Evolutionary conservation across 2,888 invertebrate genomes (phyloP), one percentile per base, ranked within the genome.

Genomic region (Acheta domesticus): DNA sequence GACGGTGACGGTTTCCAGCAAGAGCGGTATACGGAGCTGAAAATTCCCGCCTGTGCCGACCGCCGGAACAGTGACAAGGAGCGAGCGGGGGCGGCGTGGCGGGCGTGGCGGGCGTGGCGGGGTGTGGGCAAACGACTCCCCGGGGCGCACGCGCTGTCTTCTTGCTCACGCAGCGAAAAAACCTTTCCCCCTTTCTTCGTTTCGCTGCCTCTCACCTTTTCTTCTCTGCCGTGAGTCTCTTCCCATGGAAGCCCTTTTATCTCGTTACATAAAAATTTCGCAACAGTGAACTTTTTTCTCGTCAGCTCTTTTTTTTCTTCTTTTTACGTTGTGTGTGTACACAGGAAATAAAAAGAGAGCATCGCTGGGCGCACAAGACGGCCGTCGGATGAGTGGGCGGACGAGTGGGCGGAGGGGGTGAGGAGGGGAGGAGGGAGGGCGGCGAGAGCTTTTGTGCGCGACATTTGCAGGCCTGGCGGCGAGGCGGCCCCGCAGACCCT

Each of bases 211-310:
- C 48, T 78, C 48, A 75, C 78, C 78, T 76, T 73, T 77, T 77
- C 50, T 50, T 21, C 77, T 1, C 77, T 49, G 20, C 62, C 62
- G n/a, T 62, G 62, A 62, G n/a, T 14, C 62, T 62, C 62, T 62
- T 16, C 62, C 62, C n/a, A 62, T 62, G 62, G 76, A 76, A 76
- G 23, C 36, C 16, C 74, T 78, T 78, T 81, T 79, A 81, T 81
- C 81, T 81, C 78, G 79, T 79, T 78, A 81, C 62, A 62, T 79
- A 81, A 81, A 81, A 81, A 79, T 79, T 50, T 81, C 81, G 81
- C 81, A 81, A 81, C 79, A 78, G 76, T 81, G 81, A 79, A 79
- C 79, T 79, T 81, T 73, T 76, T 62, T n/a, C 62, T 62, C 62
- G 14, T 5, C n/a, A 23, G 48, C 20, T 76, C 23, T 21, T n/a